Evolutionary conservation across 1,140 invertebrate genomes (phyloP).

Genomic region (Ips nitidus): DNA sequence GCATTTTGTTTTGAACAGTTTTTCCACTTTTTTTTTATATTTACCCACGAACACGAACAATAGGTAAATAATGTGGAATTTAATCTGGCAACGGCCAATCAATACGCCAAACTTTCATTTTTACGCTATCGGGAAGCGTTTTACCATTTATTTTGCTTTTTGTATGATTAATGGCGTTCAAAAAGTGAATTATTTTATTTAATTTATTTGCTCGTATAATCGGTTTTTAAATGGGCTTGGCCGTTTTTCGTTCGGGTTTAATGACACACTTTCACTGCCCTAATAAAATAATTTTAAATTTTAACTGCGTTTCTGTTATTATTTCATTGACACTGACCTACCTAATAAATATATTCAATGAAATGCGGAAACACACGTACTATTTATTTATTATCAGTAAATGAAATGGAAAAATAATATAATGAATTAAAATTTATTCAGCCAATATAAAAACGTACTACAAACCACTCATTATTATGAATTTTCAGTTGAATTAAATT

Average conservation of each 20-base stretch:
- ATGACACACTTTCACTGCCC: slow-evolving; percentile 28
- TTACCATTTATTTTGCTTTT: slow-evolving; percentile 27
- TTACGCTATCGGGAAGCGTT: slow-evolving; percentile 25
- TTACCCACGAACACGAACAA: slow-evolving; percentile 14
- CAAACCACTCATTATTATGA: too few relatives aligned
- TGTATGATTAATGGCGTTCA: slow-evolving; percentile 27
- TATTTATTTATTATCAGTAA: too few relatives aligned
- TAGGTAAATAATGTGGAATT: slow-evolving; percentile 29
- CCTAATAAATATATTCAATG: neutral
- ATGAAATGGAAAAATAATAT: too few relatives aligned
- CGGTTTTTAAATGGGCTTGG: slow-evolving; percentile 19
- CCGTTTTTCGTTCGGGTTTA: slow-evolving; percentile 25
- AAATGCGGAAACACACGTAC: neutral
- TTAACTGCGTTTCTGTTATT: neutral
- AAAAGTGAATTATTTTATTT: slow-evolving; percentile 32
- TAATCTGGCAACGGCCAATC: slow-evolving; percentile 14
- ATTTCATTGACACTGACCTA: neutral
- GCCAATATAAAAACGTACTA: too few relatives aligned
- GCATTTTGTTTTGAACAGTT: slow-evolving; percentile 24
- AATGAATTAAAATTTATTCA: too few relatives aligned
- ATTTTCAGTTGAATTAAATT: too few relatives aligned
- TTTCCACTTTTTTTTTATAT: slow-evolving; percentile 21
- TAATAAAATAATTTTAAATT: slow-evolving; percentile 29
- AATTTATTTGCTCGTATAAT: slow-evolving; percentile 22
- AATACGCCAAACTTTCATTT: slow-evolving; percentile 27